Evolutionary conservation across 1,140 invertebrate genomes (phyloP).

Genomic region (Micrasema minimum): DNA sequence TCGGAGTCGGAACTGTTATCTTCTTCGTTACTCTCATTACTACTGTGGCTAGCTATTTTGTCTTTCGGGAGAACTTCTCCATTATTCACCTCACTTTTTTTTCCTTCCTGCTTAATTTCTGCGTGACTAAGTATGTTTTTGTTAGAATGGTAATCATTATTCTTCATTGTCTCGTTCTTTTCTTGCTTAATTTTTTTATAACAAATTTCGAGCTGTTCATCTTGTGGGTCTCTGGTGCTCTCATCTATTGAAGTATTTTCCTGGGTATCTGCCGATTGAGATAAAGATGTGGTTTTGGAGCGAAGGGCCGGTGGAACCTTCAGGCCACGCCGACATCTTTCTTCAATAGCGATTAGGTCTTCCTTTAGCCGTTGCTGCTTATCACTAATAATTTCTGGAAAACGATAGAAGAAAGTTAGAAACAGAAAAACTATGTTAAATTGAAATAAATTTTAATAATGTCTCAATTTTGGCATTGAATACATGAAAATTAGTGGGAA

Average conservation of each 20-base stretch:
- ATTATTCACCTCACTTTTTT: constrained; percentile 1
- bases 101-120: constrained; percentile 14
- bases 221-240: neutral
- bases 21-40: neutral
- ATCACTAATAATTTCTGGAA: constrained; percentile 64
- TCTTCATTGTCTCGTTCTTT: constrained; percentile 3
- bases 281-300: constrained; percentile 27
- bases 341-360: constrained; percentile 61
- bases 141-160: neutral
- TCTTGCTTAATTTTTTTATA: constrained; percentile 31
- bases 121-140: constrained; percentile 11
- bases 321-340: constrained; percentile 55
- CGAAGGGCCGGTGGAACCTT: constrained; percentile 44
- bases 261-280: constrained; percentile 1
- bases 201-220: neutral
- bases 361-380: constrained; percentile 60
- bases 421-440: constrained; percentile 2
- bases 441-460: neutral
- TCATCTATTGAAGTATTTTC: neutral
- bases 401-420: constrained; percentile 29
- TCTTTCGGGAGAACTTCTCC: neutral
- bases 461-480: neutral
- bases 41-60: neutral
- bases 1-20: neutral
- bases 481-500: neutral